These are phyloP conservation scores for Montipora cactus DNA, from an alignment of 64 coral and sea anemone genomes.

Conservation along the genomic window DNA sequence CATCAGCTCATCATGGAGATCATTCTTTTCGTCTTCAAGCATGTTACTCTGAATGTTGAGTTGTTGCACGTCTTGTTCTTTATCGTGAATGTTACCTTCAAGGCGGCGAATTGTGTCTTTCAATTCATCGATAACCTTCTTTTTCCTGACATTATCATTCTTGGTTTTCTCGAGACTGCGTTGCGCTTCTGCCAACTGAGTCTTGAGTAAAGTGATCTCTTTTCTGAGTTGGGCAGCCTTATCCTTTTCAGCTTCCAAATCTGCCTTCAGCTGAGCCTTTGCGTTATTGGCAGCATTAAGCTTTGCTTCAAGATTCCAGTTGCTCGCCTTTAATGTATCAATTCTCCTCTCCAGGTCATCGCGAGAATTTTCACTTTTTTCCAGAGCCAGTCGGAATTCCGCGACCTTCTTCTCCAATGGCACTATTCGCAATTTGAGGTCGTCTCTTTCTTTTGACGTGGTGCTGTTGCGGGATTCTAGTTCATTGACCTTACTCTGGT, in stretches of 20 bases:
- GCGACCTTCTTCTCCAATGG: conserved; percentile 88
- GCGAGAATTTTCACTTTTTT: conserved; percentile 85
- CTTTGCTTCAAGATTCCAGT: conserved; percentile 85
- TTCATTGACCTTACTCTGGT: conserved; percentile 83
- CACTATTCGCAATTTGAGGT: conserved; percentile 72
- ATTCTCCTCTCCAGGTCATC: conserved; percentile 79
- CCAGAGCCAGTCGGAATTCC: conserved; percentile 81
- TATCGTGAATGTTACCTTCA: conserved; percentile 85
- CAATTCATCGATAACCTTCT: conserved; percentile 92
- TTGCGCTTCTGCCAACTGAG: conserved; percentile 75
- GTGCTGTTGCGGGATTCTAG: conserved; percentile 84
- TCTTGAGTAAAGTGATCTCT: conserved; percentile 79
- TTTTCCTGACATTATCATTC: conserved; percentile 89
- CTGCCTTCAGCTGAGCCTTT: conserved; percentile 78
- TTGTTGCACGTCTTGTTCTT: conserved; percentile 84
- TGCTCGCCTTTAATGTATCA: conserved; percentile 75
- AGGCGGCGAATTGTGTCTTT: conserved; percentile 77
- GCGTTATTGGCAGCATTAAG: conserved; percentile 79
- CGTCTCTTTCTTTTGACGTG: conserved; percentile 90
- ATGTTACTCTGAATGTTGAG: conserved; percentile 85
- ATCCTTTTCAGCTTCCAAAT: conserved; percentile 91
- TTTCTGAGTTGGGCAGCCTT: conserved; percentile 81
- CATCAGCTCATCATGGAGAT: conserved; percentile 82
- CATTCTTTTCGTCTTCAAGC: conserved; percentile 90
- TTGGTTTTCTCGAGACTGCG: conserved; percentile 79